Percentiles rank a stretch among this genome's conserved stretches.
These are phyloP conservation scores for Synanthedon vespiformis DNA, from an alignment of 2,888 invertebrate genomes.

Conservation along the genomic window DNA sequence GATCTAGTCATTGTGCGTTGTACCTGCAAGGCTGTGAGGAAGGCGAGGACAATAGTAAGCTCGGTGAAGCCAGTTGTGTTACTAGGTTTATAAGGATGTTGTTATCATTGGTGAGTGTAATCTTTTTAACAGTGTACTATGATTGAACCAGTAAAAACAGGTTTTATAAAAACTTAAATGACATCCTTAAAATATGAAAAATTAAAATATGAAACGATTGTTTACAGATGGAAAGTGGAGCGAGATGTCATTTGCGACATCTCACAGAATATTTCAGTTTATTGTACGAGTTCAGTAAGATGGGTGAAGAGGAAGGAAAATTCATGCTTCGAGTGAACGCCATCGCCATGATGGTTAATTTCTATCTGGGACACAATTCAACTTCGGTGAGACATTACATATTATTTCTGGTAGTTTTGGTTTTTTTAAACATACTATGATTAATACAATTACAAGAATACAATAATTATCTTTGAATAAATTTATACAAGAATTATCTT, in stretches of 20 bases:
- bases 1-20: conserved; percentile 74
- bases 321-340: conserved; percentile 89
- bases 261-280: conserved; percentile 94
- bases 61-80: conserved; percentile 88
- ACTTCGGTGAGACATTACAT: conserved; percentile 24
- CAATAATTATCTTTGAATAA: no score
- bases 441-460: no score
- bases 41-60: conserved; percentile 68
- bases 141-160: no score
- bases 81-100: conserved; percentile 92
- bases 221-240: conserved; percentile 83
- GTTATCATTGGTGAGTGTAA: conserved; percentile 78
- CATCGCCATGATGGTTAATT: conserved; percentile 90
- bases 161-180: not conserved
- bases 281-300: conserved; percentile 92
- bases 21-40: conserved; percentile 72
- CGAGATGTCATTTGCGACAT: conserved; percentile 86
- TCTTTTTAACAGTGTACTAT: not conserved
- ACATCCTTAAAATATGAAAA: not conserved
- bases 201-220: not conserved
- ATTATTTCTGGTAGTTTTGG: not conserved
- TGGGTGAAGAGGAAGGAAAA: conserved; percentile 93
- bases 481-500: no score
- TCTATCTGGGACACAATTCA: conserved; percentile 86
- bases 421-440: no score